A percentile compares a stretch with the other conserved stretches of the same genome.
Evolutionary conservation across 1,140 invertebrate species (phyloP).

Genomic region (Caenorhabditis latens): DNA sequence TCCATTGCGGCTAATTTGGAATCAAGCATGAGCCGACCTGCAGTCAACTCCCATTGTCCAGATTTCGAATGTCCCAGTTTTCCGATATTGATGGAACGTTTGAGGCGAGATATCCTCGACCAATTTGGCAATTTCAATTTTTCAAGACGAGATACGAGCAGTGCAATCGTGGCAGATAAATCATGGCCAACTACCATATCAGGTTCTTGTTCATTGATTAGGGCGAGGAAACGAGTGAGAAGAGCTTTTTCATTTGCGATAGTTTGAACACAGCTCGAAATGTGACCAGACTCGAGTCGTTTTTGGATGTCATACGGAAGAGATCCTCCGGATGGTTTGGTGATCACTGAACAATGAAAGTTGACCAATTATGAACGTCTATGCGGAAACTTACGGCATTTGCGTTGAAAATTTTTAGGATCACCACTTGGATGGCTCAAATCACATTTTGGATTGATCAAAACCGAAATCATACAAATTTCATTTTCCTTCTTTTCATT

Average conservation of each 20-base stretch:
- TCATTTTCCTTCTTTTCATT: conserved; percentile 66
- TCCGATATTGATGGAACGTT: conserved; percentile 81
- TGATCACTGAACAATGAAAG: conserved; percentile 50
- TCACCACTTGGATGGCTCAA: conserved; percentile 51
- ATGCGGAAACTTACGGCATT: conserved; percentile 9
- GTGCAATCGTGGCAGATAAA: conserved; percentile 41
- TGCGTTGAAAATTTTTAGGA: conserved; percentile 12
- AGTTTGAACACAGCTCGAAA: conserved; percentile 36
- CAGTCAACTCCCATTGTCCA: conserved; percentile 80
- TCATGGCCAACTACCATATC: conserved; percentile 85
- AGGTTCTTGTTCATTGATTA: conserved; percentile 90
- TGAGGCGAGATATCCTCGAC: conserved; percentile 89
- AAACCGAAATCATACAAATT: conserved; percentile 58
- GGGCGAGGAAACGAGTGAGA: conserved; percentile 86
- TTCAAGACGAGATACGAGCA: conserved; percentile 60
- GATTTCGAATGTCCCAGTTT: conserved; percentile 78
- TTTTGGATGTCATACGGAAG: conserved; percentile 52
- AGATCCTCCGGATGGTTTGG: conserved; percentile 32
- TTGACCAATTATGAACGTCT: neutral
- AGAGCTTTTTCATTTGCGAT: conserved; percentile 84
- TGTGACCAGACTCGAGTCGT: conserved; percentile 10
- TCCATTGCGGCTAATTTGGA: conserved; percentile 89
- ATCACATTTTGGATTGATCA: conserved; percentile 58
- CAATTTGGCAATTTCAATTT: conserved; percentile 82
- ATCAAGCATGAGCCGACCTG: conserved; percentile 91